A percentile compares a stretch with the other conserved stretches of the same genome.
Evolutionary conservation across 2,113 vertebrate species (phyloP).

Genomic region (Hymenochirus boettgeri): DNA sequence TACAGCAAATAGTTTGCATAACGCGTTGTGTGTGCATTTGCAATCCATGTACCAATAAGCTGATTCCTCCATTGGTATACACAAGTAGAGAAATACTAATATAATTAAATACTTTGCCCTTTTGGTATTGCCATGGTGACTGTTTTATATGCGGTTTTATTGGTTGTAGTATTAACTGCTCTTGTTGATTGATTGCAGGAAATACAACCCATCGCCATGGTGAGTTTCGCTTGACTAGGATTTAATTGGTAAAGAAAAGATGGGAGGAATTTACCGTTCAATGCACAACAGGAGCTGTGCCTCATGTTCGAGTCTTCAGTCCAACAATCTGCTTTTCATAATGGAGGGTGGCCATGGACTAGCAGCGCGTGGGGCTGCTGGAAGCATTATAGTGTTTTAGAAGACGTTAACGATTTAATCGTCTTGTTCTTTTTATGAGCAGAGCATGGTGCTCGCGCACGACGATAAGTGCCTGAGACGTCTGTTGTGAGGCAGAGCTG

Average conservation of each 20-base stretch:
- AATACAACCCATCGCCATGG: slow-evolving; percentile 84
- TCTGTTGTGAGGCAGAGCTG: slow-evolving; percentile 1
- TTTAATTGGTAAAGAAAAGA: too few species aligned
- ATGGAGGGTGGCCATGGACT: slow-evolving; percentile 93
- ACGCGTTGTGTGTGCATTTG: too few species aligned
- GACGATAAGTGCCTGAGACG: slow-evolving; percentile 55
- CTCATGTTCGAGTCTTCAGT: slow-evolving; percentile 76
- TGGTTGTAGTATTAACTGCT: neutral
- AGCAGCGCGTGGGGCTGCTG: slow-evolving; percentile 75
- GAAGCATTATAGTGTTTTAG: slow-evolving; percentile 84
- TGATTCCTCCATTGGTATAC: too few species aligned
- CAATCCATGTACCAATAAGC: too few species aligned
- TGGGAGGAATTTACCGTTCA: slow-evolving; percentile 81
- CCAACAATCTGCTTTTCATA: slow-evolving; percentile 68
- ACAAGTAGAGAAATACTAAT: too few species aligned
- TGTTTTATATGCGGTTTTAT: too few species aligned
- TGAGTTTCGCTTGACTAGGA: slow-evolving; percentile 84
- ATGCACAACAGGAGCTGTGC: slow-evolving; percentile 89
- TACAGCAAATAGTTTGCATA: too few species aligned
- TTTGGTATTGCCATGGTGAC: too few species aligned
- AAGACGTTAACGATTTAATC: slow-evolving; percentile 70
- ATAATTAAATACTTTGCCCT: too few species aligned
- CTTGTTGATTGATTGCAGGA: slow-evolving; percentile 59
- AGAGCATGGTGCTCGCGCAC: slow-evolving; percentile 3
- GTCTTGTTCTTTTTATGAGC: neutral